Evolutionary conservation across 2,113 vertebrate genomes (phyloP).

Genomic region (Perca schrenkii): DNA sequence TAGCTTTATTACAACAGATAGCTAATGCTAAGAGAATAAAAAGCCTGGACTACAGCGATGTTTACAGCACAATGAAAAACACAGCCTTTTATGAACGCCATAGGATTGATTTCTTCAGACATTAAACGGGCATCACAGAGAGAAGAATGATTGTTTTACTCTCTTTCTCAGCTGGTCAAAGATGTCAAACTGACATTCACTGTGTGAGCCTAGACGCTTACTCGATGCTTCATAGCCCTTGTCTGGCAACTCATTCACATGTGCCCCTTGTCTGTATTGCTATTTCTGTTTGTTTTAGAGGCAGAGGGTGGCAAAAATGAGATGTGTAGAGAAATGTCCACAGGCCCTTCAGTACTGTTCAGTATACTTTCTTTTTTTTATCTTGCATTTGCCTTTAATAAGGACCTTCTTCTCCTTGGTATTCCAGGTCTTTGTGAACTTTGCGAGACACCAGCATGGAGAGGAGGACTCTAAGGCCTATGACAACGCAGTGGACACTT

Average conservation of each 20-base stretch:
- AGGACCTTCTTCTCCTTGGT: constrained; percentile 12
- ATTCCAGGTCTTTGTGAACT: constrained; percentile 84
- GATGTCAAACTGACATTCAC: constrained; percentile 71
- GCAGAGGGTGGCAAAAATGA: constrained; percentile 1
- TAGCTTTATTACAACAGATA: constrained; percentile 25
- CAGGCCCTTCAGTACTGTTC: constrained; percentile 9
- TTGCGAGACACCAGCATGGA: constrained; percentile 74
- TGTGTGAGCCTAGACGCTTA: constrained; percentile 49
- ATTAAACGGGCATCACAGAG: constrained; percentile 71
- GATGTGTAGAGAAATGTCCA: constrained; percentile 29
- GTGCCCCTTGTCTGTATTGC: constrained; percentile 27
- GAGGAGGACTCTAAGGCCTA: constrained; percentile 52
- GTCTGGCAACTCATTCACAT: constrained; percentile 64
- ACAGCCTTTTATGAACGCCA: constrained; percentile 63
- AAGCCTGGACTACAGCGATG: constrained; percentile 22
- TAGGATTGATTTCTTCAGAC: constrained; percentile 68
- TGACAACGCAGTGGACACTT: constrained; percentile 68
- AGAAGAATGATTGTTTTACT: constrained; percentile 71
- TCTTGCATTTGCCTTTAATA: constrained; percentile 35
- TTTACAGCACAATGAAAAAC: constrained; percentile 70
- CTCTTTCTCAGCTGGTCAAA: constrained; percentile 71
- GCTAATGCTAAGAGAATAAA: constrained; percentile 46
- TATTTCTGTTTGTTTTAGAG: constrained; percentile 61
- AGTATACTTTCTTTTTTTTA: not conserved
- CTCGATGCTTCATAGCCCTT: constrained; percentile 60